phyloP scores from a whole-genome alignment of 2,888 invertebrate species.

The Synergus umbraculus region DNA sequence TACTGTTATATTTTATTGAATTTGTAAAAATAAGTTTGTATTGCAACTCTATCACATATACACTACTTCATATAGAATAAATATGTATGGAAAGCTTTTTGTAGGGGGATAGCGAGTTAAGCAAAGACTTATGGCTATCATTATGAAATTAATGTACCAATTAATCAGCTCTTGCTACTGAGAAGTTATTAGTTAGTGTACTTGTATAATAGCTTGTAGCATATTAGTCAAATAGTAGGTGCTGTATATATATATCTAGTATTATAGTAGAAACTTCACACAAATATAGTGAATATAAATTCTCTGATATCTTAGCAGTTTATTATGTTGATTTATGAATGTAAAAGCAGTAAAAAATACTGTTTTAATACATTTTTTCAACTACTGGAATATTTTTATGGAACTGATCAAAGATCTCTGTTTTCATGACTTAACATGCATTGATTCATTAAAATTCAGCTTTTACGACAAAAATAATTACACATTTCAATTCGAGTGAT shows the following conservation, averaged over 20 bases:
- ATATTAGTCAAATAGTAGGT: background rate
- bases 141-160: conserved; percentile 16
- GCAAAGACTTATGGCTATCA: conserved; percentile 13
- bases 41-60: background rate
- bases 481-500: background rate
- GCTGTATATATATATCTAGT: background rate
- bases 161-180: conserved; percentile 25
- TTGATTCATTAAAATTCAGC: background rate
- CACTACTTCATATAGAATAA: background rate
- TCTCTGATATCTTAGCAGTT: background rate
- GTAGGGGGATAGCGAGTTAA: background rate
- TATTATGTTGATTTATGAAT: conserved; percentile 4
- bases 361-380: background rate
- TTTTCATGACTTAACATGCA: background rate
- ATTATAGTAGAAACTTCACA: background rate
- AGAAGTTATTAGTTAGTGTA: conserved; percentile 7
- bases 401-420: background rate
- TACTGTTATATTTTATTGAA: no score
- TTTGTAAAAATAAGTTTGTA: background rate
- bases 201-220: background rate
- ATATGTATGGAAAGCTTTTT: conserved; percentile 10
- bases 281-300: background rate
- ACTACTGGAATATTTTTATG: background rate
- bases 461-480: background rate
- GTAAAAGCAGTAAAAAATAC: background rate